Conservation (phyloP, 2,797 vertebrate genomes). For the Melanotaenia boesemani region DNA sequence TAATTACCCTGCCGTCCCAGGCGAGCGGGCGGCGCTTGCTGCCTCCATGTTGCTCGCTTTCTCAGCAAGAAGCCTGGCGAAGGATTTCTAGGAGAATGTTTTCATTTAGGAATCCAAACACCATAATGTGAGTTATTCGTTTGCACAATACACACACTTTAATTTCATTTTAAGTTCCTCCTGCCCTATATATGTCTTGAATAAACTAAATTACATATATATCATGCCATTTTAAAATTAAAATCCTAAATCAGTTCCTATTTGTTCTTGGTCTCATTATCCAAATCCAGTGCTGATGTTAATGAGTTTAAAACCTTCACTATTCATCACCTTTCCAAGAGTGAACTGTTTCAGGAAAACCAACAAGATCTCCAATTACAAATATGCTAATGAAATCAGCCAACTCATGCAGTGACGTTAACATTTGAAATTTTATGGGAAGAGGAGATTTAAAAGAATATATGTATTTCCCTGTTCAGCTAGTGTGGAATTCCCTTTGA, state of each 20-base stretch:
- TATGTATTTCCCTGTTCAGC: constrained; percentile 60
- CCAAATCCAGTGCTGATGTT: background rate
- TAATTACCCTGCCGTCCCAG: constrained; percentile 81
- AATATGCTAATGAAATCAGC: constrained; percentile 69
- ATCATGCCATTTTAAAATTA: constrained; percentile 39
- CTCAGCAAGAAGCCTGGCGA: constrained; percentile 64
- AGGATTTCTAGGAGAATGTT: constrained; percentile 72
- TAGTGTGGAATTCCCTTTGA: constrained; percentile 60
- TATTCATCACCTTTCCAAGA: background rate
- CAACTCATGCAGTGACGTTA: constrained; percentile 62
- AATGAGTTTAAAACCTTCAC: background rate
- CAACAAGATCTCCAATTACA: constrained; percentile 52
- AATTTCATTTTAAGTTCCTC: constrained; percentile 58
- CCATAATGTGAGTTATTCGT: constrained; percentile 68
- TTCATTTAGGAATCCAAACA: constrained; percentile 80
- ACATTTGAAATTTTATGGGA: constrained; percentile 56
- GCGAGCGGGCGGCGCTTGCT: constrained; percentile 52
- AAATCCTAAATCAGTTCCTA: constrained; percentile 7
- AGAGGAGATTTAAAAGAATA: constrained; percentile 36
- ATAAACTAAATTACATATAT: constrained; percentile 34
- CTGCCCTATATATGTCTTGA: constrained; percentile 43
- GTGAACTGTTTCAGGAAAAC: constrained; percentile 18
- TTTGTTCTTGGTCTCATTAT: constrained; percentile 1
- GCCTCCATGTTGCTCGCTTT: constrained; percentile 43
- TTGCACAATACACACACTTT: constrained; percentile 71